These are phyloP conservation scores for Paraescarpia echinospica DNA, from an alignment of 1,140 invertebrate genomes.

Conservation along the genomic window DNA sequence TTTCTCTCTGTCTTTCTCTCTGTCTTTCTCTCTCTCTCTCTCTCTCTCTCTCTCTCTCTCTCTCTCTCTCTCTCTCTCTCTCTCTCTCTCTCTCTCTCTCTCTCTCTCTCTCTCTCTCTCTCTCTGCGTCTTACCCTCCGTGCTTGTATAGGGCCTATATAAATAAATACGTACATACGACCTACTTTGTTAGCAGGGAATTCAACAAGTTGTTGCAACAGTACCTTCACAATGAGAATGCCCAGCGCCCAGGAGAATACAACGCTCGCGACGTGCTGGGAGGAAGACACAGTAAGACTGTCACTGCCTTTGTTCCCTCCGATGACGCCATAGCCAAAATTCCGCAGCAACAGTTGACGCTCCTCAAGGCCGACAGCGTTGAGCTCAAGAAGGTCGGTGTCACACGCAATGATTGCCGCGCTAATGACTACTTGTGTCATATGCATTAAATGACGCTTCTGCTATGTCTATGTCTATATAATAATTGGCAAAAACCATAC, in stretches of 20 bases:
- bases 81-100: no score
- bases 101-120: no score
- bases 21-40: no score
- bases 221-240: background rate
- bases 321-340: background rate
- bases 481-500: no score
- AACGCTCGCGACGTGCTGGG: background rate
- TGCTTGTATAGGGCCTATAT: no score
- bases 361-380: background rate
- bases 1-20: no score
- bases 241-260: background rate
- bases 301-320: constrained; percentile 7
- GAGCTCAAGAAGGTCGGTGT: background rate
- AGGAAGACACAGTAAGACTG: background rate
- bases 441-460: no score
- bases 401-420: background rate
- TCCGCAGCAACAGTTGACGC: background rate
- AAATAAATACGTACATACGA: background rate
- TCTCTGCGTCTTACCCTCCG: no score
- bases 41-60: no score
- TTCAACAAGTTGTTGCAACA: background rate
- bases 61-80: no score
- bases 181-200: background rate
- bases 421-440: no score
- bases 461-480: no score